Percentiles rank a stretch among this genome's conserved stretches.
Evolutionary conservation across 2,113 vertebrate species (phyloP).

Genomic region (Corythornis vintsioides): DNA sequence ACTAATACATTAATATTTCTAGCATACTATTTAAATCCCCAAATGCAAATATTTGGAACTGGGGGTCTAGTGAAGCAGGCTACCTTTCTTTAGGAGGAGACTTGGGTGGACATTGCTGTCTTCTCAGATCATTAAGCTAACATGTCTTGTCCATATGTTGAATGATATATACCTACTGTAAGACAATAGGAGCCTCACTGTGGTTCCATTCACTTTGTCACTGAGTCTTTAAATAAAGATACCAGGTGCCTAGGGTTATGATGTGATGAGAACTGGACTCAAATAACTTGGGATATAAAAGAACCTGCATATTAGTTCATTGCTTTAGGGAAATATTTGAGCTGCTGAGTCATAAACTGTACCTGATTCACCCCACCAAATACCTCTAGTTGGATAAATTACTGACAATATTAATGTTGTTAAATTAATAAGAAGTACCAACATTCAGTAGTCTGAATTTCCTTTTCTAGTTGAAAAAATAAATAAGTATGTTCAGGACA

Average conservation of each 20-base stretch:
- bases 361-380: neutral
- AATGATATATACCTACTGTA: neutral
- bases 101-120: neutral
- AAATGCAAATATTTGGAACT: neutral
- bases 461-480: conserved; percentile 41
- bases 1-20: neutral
- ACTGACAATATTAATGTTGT: neutral
- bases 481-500: neutral
- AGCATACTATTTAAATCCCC: neutral
- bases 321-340: conserved; percentile 49
- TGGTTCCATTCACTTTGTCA: rapidly evolving
- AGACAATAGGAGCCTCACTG: neutral
- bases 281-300: neutral
- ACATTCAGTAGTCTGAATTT: conserved; percentile 22
- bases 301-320: conserved; percentile 42
- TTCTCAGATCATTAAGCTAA: neutral
- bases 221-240: neutral
- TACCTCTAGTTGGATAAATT: conserved; percentile 39
- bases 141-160: neutral
- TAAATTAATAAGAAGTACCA: conserved; percentile 18
- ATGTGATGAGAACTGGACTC: neutral
- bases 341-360: conserved; percentile 37
- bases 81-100: neutral
- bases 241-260: neutral
- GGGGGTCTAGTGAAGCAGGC: neutral